Percentiles rank a stretch among this genome's conserved stretches.
phyloP scores from a whole-genome alignment of 2,797 vertebrate species.

The Hemitrygon akajei region DNA sequence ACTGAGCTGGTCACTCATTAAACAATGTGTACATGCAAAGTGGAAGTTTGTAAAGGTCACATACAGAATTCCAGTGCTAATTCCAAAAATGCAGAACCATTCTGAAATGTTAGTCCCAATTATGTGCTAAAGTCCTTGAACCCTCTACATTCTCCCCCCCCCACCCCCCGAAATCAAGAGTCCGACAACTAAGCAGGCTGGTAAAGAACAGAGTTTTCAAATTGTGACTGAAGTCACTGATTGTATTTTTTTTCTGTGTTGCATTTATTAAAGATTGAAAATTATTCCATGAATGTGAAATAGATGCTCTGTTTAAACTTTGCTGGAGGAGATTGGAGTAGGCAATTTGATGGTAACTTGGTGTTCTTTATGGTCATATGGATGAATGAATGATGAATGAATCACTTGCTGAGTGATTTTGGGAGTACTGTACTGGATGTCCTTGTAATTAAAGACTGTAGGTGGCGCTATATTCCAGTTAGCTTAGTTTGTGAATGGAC shows the following conservation, averaged over 20 bases:
- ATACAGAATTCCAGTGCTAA: background rate
- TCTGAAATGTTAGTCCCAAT: background rate
- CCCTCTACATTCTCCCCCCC: background rate
- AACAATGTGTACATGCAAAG: background rate
- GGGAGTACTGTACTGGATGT: background rate
- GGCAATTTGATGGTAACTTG: background rate
- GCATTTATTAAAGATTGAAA: background rate
- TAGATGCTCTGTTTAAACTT: background rate
- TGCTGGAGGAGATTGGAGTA: background rate
- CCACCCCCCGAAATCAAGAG: background rate
- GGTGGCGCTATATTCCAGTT: slow-evolving; percentile 27
- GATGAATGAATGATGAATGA: too few relatives aligned
- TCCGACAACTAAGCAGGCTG: background rate
- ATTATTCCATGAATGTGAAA: background rate
- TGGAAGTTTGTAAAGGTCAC: background rate
- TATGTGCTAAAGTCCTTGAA: background rate
- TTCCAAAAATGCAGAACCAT: background rate
- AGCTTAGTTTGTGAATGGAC: background rate
- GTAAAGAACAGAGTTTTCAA: background rate
- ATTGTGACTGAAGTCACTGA: background rate
- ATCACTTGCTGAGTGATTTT: background rate
- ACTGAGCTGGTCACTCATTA: background rate
- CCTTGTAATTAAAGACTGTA: slow-evolving; percentile 18
- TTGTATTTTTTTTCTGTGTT: background rate
- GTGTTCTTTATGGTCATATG: background rate